Evolutionary conservation across 2,797 vertebrate genomes (phyloP).

Genomic region (Amphiprion clarkii): DNA sequence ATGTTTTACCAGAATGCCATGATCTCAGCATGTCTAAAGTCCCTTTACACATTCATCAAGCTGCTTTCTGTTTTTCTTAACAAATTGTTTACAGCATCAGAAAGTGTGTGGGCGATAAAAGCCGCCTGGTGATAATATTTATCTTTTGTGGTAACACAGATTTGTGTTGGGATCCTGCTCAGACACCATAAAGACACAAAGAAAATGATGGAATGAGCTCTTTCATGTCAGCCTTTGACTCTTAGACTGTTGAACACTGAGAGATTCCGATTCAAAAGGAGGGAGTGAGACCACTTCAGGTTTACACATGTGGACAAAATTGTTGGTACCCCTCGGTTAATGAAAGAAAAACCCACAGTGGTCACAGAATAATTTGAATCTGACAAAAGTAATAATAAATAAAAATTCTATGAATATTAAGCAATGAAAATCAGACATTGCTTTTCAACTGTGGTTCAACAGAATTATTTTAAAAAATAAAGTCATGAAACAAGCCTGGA

Average conservation of each 20-base stretch:
- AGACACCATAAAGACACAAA: slow-evolving; percentile 5
- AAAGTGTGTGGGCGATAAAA: slow-evolving; percentile 6
- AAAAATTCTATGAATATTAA: too few relatives aligned
- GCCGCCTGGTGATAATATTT: slow-evolving; percentile 41
- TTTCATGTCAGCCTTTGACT: background rate
- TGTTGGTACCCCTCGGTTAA: too few relatives aligned
- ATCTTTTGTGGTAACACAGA: slow-evolving; percentile 6
- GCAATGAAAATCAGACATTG: too few relatives aligned
- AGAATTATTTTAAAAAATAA: too few relatives aligned
- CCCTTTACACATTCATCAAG: slow-evolving; percentile 29
- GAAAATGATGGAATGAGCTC: background rate
- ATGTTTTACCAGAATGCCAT: background rate
- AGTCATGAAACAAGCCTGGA: too few relatives aligned
- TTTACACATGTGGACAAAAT: too few relatives aligned
- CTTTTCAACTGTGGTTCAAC: too few relatives aligned
- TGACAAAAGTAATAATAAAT: too few relatives aligned
- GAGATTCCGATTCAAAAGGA: background rate
- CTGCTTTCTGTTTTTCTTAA: slow-evolving; percentile 23
- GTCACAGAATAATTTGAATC: too few relatives aligned
- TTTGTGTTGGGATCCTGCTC: slow-evolving; percentile 10
- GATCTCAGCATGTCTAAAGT: slow-evolving; percentile 11
- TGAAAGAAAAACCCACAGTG: too few relatives aligned
- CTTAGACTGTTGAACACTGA: background rate
- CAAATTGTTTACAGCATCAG: slow-evolving; percentile 39
- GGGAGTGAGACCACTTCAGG: too few relatives aligned